These are phyloP conservation scores for Rhea pennata DNA, from an alignment of 2,113 vertebrate genomes.

Conservation along the genomic window DNA sequence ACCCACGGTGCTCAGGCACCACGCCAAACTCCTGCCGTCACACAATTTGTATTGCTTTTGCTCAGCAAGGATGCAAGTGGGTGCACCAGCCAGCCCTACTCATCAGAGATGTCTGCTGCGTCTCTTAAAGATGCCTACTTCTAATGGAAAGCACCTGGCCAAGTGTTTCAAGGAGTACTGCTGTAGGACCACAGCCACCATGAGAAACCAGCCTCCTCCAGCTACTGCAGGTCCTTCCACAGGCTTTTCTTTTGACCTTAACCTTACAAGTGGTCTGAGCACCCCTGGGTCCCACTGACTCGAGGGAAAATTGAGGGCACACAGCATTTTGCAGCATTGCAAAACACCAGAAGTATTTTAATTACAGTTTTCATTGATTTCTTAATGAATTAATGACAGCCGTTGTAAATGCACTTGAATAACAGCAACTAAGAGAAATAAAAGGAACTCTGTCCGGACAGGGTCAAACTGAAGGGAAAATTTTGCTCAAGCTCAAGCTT, in stretches of 20 bases:
- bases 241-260: background rate
- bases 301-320: background rate
- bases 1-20: background rate
- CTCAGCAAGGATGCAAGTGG: background rate
- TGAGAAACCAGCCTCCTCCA: background rate
- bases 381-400: background rate
- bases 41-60: background rate
- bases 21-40: background rate
- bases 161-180: background rate
- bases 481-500: background rate
- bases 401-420: background rate
- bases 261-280: background rate
- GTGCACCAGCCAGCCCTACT: background rate
- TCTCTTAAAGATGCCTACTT: background rate
- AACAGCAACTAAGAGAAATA: background rate
- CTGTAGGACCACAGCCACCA: background rate
- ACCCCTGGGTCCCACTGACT: background rate
- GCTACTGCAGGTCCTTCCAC: background rate
- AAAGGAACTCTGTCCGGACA: background rate
- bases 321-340: background rate
- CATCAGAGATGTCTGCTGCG: background rate
- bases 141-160: background rate
- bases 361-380: background rate
- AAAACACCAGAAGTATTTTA: background rate
- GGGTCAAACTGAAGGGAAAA: background rate